Evolutionary conservation across 1,140 invertebrate species (phyloP).

Genomic region (Eupristina koningsbergeri): DNA sequence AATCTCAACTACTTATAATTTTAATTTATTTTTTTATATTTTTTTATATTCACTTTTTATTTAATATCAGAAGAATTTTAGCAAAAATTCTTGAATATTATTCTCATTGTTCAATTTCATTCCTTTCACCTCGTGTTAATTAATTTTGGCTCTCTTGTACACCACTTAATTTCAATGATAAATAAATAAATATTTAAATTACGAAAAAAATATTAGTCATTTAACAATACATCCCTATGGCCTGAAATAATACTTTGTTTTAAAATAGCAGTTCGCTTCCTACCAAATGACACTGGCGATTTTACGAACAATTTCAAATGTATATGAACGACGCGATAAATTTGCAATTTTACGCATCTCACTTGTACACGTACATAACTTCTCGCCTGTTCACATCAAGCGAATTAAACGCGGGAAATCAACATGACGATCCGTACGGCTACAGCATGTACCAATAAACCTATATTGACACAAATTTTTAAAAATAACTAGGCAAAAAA

Average conservation of each 20-base stretch:
- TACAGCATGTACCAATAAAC: not conserved
- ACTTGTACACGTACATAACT: not conserved
- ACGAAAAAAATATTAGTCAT: not conserved
- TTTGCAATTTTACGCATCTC: slow-evolving; percentile 21
- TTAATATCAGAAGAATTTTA: no score
- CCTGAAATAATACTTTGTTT: not conserved
- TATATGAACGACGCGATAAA: not conserved
- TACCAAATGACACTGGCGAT: not conserved
- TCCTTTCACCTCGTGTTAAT: no score
- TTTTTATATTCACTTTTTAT: no score
- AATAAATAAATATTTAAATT: no score
- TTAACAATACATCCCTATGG: not conserved
- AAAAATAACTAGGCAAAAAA: not conserved
- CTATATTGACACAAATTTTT: not conserved
- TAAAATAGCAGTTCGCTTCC: not conserved
- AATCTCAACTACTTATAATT: no score
- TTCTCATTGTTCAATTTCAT: no score
- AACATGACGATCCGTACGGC: not conserved
- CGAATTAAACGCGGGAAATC: slow-evolving; percentile 7
- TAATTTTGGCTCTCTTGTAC: no score
- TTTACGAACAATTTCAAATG: slow-evolving; percentile 7
- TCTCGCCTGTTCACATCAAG: not conserved
- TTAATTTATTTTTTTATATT: no score
- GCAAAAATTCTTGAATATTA: no score
- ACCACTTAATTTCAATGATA: no score